Conservation (phyloP, 2,113 vertebrate genomes). For the Peromyscus maniculatus region DNA sequence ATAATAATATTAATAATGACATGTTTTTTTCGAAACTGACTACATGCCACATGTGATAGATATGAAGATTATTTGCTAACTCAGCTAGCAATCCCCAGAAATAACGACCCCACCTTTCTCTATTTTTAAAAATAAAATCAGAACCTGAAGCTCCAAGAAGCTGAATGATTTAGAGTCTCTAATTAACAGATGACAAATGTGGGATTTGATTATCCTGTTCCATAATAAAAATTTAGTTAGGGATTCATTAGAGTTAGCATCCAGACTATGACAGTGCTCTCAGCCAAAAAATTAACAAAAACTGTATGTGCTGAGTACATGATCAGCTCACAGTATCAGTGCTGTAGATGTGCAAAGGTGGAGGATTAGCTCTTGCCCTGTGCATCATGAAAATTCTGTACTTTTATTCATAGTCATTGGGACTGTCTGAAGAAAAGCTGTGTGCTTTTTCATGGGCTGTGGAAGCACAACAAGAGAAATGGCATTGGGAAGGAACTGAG, state of each 20-base stretch:
- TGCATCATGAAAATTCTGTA: not conserved
- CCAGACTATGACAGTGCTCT: not conserved
- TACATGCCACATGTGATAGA: not conserved
- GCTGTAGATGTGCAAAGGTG: not conserved
- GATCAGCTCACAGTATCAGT: not conserved
- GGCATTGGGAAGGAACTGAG: not conserved
- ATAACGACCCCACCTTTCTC: not conserved
- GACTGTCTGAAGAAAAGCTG: not conserved
- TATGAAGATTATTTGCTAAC: not conserved
- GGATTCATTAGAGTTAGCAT: not conserved
- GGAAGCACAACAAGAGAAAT: not conserved
- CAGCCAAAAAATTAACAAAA: not conserved
- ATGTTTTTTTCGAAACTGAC: not conserved
- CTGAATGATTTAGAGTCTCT: not conserved
- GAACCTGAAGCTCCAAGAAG: not conserved
- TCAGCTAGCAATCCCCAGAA: not conserved
- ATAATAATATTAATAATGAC: constrained; percentile 23
- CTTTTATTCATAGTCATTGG: not conserved
- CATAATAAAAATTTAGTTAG: constrained; percentile 9
- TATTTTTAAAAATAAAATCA: not conserved
- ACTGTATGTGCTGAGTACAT: not conserved
- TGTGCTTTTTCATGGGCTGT: no score
- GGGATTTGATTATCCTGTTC: not conserved
- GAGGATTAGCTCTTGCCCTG: not conserved
- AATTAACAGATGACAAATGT: not conserved